Evolutionary conservation across 2,113 vertebrate genomes (phyloP).

Genomic region (Barnardius zonarius): DNA sequence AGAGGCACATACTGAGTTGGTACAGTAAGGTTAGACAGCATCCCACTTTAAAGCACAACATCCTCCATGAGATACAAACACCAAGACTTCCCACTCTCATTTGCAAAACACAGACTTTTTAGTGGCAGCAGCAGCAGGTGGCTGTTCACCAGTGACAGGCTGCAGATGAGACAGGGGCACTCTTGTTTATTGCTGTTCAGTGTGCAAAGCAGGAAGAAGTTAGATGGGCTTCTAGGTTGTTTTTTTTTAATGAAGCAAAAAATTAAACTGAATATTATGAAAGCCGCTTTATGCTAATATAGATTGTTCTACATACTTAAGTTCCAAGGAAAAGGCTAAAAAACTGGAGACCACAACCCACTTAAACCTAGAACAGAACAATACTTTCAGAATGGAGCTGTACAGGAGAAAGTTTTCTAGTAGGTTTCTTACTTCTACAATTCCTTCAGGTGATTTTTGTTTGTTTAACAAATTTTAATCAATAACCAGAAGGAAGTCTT

Average conservation of each 20-base stretch:
- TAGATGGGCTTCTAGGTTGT: neutral
- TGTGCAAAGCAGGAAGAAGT: neutral
- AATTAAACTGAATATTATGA: neutral
- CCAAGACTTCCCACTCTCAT: neutral
- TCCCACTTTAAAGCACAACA: neutral
- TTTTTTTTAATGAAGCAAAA: neutral
- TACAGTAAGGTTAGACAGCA: neutral
- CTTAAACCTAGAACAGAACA: neutral
- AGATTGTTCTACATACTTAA: neutral
- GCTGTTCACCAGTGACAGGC: neutral
- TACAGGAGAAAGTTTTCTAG: neutral
- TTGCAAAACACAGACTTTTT: neutral
- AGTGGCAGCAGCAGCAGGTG: neutral
- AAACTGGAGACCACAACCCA: neutral
- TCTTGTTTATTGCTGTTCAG: neutral
- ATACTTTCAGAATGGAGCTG: neutral
- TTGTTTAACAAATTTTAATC: neutral
- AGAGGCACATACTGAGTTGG: neutral
- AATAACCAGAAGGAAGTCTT: neutral
- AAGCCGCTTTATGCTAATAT: neutral
- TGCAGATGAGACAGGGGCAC: neutral
- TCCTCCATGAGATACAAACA: neutral
- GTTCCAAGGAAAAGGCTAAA: neutral
- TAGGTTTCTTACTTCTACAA: neutral
- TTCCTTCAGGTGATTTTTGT: neutral